Evolutionary conservation across 2,113 vertebrate species (phyloP).

Genomic region (Poeciliopsis occidentalis): DNA sequence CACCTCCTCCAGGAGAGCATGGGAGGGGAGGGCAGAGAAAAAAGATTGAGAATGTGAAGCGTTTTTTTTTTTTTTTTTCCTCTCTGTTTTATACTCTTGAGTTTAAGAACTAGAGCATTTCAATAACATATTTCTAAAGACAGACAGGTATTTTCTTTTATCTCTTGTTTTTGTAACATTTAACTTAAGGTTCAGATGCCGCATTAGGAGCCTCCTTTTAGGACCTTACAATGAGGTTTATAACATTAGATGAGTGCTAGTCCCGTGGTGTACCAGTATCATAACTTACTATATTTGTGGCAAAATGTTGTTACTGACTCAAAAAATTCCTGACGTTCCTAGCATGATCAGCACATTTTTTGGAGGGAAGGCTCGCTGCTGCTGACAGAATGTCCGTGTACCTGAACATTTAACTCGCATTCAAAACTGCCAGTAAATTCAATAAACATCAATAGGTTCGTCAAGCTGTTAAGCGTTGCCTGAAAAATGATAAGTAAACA

Average conservation of each 20-base stretch:
- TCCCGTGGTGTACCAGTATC: no score
- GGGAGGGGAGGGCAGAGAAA: constrained; percentile 14
- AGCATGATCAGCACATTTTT: no score
- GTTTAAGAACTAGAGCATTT: constrained; percentile 11
- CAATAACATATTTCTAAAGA: neutral
- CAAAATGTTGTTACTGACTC: no score
- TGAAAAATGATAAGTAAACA: neutral
- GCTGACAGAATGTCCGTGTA: neutral
- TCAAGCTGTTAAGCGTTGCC: neutral
- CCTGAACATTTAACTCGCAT: neutral
- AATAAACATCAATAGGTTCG: neutral
- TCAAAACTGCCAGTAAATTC: neutral
- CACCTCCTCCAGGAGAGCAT: constrained; percentile 53
- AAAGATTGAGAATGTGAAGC: neutral
- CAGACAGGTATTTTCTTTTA: no score
- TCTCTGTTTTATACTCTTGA: constrained; percentile 38
- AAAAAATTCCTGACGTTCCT: no score
- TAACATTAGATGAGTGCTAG: neutral
- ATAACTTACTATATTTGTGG: no score
- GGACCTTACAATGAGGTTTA: neutral
- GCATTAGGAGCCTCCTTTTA: neutral
- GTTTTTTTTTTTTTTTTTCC: constrained; percentile 12
- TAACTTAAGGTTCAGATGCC: neutral
- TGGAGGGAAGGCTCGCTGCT: neutral
- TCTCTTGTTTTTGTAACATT: no score